Percentiles rank a stretch among this genome's conserved stretches.
These are phyloP conservation scores for Caenorhabditis panamensis DNA, from an alignment of 2,888 invertebrate species.

Conservation along the genomic window DNA sequence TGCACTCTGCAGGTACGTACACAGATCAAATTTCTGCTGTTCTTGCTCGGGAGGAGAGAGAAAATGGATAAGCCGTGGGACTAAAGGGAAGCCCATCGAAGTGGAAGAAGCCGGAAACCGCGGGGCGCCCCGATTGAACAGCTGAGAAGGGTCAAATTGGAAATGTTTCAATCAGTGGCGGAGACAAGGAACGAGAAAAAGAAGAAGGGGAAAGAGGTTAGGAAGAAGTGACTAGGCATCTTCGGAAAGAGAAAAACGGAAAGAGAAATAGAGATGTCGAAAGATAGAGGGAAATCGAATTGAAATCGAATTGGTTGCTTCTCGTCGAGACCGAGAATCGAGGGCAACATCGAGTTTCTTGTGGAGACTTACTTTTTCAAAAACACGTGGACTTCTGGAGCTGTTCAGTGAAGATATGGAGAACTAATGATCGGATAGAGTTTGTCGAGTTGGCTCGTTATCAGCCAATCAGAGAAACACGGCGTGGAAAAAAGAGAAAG, in stretches of 20 bases:
- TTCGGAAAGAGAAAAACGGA: conserved; percentile 32
- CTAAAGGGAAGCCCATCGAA: conserved; percentile 27
- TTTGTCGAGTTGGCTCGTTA: too few relatives aligned
- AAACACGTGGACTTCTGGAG: too few relatives aligned
- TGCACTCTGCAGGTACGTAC: conserved; percentile 30
- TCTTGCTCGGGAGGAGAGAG: not conserved
- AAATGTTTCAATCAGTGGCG: conserved; percentile 40
- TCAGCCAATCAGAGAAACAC: too few relatives aligned
- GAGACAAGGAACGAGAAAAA: too few relatives aligned
- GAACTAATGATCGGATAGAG: too few relatives aligned
- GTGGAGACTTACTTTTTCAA: not conserved
- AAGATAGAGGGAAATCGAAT: conserved; percentile 51
- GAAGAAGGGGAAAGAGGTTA: conserved; percentile 35
- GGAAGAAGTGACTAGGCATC: conserved; percentile 24
- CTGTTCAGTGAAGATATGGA: too few relatives aligned
- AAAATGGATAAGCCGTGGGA: conserved; percentile 38
- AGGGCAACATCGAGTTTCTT: conserved; percentile 45
- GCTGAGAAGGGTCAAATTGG: conserved; percentile 22
- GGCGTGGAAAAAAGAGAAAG: too few relatives aligned
- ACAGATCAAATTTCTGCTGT: conserved; percentile 42
- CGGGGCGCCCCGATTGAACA: conserved; percentile 4
- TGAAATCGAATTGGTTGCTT: conserved; percentile 42
- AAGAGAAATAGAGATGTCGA: conserved; percentile 45
- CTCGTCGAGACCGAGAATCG: conserved; percentile 28
- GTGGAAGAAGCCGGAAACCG: conserved; percentile 46